Percentiles rank a stretch among this genome's conserved stretches.
Evolutionary conservation across 1,140 invertebrate genomes (phyloP).

Genomic region (Tyrophagus putrescentiae): DNA sequence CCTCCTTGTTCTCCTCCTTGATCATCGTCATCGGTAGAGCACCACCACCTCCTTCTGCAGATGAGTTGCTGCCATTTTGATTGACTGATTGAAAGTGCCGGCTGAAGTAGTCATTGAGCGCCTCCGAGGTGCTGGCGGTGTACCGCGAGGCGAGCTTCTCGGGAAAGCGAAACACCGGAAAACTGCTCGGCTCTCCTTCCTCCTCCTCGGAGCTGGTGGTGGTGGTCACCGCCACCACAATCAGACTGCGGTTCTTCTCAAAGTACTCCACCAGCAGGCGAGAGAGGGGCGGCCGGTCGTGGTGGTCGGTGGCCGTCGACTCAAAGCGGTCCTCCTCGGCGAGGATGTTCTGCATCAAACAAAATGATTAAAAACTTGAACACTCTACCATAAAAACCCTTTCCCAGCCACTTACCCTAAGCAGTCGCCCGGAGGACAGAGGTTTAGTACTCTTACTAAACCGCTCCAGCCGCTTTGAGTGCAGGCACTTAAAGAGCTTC

Average conservation of each 20-base stretch:
- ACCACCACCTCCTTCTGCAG: no score
- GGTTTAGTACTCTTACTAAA: not conserved
- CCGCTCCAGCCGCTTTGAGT: not conserved
- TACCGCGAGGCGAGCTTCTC: slow-evolving; percentile 1
- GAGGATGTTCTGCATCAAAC: not conserved
- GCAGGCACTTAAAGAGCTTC: not conserved
- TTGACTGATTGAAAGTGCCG: no score
- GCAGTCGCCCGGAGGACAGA: not conserved
- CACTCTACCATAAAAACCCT: not conserved
- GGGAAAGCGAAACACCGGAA: not conserved
- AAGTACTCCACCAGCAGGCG: not conserved
- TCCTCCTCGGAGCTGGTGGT: no score
- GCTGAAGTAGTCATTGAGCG: slow-evolving; percentile 4
- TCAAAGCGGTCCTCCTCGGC: not conserved
- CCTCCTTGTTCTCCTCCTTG: no score
- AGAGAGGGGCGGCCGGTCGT: not conserved
- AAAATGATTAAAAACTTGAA: not conserved
- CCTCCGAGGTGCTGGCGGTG: not conserved
- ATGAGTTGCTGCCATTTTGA: no score
- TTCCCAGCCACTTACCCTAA: not conserved
- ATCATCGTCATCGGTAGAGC: no score
- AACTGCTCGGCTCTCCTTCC: no score
- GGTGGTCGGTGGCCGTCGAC: not conserved
- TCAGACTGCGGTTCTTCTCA: not conserved
- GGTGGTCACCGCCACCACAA: no score